Base-by-base conservation (phyloP, 2,797 vertebrate species). In the Austrolebias charrua region DNA sequence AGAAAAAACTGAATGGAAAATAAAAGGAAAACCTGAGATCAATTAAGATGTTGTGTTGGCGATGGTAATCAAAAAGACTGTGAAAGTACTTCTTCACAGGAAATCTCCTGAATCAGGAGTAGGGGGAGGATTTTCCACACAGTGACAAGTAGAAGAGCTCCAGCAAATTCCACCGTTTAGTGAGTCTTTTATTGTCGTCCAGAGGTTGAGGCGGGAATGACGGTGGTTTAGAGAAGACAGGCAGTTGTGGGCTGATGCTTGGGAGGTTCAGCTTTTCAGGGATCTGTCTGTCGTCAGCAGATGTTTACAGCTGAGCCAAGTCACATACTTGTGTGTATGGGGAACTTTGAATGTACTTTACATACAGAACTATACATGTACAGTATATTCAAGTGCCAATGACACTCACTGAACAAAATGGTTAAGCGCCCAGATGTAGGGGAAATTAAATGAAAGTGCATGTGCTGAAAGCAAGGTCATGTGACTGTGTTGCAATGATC, bases 241-340 rank as follows among this genome's bases (percentile, higher is more conserved):
- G 43, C 52, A 60, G 63, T 51, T 11, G 33, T 16, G 33, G 49
- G 56, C 53, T 28, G 33, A 61, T 4, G 1, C 15, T 10, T 7
- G 35, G 24, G 16, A 16, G 49, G 24, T 43, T 55, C 54, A 50
- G 38, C 20, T 68, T 56, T 59, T 60, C 57, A 16, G 55, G 56
- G 59, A 33, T 68, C 61, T 46, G 40, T 20, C 51, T 60, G 63
- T 83, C 66, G 55, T 12, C 49, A 72, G 57, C 76, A 86, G 81
- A 80, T 83, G 79, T 71, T 66, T 55, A 4, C 51, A 6, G 2
- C 53, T 24, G 51, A 73, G 16, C 55, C 53, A 53, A 59, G 40
- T 43, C n/a, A 14, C 6, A 33, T 31, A 20, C 63, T 2, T 43
- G 45, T 16, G 42, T 6, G 18, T 11, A 18, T 15, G 12, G 33